Base-by-base conservation (phyloP, 2,888 invertebrate genomes). In the Nymphalis c-album region DNA sequence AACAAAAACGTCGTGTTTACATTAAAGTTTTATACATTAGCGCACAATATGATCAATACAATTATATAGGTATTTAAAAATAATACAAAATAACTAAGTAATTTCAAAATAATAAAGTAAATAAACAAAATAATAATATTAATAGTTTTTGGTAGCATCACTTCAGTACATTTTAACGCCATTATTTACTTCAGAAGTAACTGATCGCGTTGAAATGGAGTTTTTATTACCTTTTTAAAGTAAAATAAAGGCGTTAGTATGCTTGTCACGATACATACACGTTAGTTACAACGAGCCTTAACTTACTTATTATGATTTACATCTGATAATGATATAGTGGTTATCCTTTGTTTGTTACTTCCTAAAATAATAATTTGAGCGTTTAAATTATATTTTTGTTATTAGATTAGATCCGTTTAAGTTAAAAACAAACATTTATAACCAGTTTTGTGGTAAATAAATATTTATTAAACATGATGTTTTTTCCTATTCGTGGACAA, bases 271-370 rank as follows among this genome's bases (percentile, higher is more conserved):
- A 66, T 60, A 63, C 16, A 51, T 58, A 60, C 47, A 63, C 60
- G 51, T 69, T 63, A 31, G 51, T 69, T 63, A 22, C 53, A 51
- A 22, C 48, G 20, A 26, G 60, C 31, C 26, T 65, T 50, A 40
- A 45, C 60, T 60, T 57, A 50, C 58, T 64, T 71, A 71, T 67
- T 69, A 61, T 64, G 66, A 71, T 67, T 66, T 64, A 69, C 57
- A 58, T 68, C 51, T 64, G 57, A 63, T 47, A 67, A 64, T 50
- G 26, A n/a, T 60, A 46, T 45, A 35, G 31, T 13, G 22, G 45
- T 57, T 59, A 51, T 63, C 20, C 47, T 67, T 63, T 67, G 63
- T 55, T n/a, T 31, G 20, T 4, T 40, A 2, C 13, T 40, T 40
- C 50, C 3, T 20, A 50, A 50, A 10, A 18, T 10, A 50, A 18